Evolutionary conservation across 2,888 invertebrate genomes (phyloP), one percentile per base, ranked within the genome.

Genomic region (Polyommatus icarus): DNA sequence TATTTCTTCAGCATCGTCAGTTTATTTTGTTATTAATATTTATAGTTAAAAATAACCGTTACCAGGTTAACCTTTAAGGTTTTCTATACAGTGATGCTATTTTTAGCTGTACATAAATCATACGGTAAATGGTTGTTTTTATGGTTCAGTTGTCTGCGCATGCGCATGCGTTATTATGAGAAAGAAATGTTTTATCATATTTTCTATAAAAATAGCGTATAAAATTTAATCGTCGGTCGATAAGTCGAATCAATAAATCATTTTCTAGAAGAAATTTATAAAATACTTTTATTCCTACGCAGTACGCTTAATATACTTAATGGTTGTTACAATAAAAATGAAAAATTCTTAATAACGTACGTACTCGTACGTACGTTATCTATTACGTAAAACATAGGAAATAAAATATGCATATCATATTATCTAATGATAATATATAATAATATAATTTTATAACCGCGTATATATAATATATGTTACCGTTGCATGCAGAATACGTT

Each of bases 161-260:
- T 10, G 61, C 24, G 8, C 29, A 29, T 29, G 67, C 67, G 29
- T 67, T 67, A 67, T 61, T 24, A 61, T 67, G 67, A 15, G 18
- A 67, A 67, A 67, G 15, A 67, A 67, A 67, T 67, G 29, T 67
- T 67, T 67, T 67, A 67, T 67, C 67, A 5, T 3, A 67, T 18
- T 67, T 61, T 67, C 1, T 29, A 1, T 32, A 29, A 32, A 32
- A 29, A 32, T 15, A 32, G 15, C 15, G 15, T 32, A 20, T 20
- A 61, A 20, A 61, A 20, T 20, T 20, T 61, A 24, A 61, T 61
- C 10, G 20, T 20, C 10, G 24, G 10, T 24, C 12, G 61, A 24
- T 24, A 12, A 8, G 10, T 24, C 24, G 20, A 20, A 24, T 61
- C 61, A 24, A 61, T 12, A 24, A 61, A 59, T 59, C 59, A 54